Evolutionary conservation across 2,113 vertebrate species (phyloP), one percentile per base, ranked within the genome.

Genomic region (Prinia subflava): DNA sequence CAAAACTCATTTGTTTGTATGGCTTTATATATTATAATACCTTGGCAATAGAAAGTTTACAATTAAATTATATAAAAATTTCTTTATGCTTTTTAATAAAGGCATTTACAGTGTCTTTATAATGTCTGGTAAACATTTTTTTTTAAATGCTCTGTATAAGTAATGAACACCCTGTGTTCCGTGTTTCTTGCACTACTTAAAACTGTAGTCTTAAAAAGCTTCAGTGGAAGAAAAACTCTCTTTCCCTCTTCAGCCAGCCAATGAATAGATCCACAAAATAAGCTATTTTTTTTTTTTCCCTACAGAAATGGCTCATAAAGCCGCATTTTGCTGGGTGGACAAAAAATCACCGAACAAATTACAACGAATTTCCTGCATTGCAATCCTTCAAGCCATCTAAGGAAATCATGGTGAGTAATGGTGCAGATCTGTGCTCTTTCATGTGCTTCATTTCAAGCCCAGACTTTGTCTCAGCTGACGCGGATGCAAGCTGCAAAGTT

Each of bases 331-430:
- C 73, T 85, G 47, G 18, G 28, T 91, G 62, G 73, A 90, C 24
- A 64, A 83, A 94, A 94, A 92, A 67, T 80, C 63, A 47, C 47
- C 27, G 55, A 87, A 86, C 28, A 88, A 91, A 78, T 92, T 91
- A 67, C 27, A 76, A 52, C 52, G 85, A 57, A 73, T 92, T 93
- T 89, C 83, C 63, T 89, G 49, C 33, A 39, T 9, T 64, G 31
- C 24, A 90, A 41, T 63, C 19, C 46, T 94, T 49, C 64, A 87
- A 83, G 62, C 20, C 9, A 9, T 41, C 23, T 92, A 80, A 91
- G 57, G 50, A 85, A 96, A 85, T 28, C 27, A n/a, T 13, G 42
- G 33, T 15, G 24, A 90, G n/a, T 78, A 85, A 76, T 6, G 11
- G 27, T 76, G 12, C 21, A 85, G 67, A 22, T 13, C 31, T 56